These are phyloP conservation scores for Brachionus sp. DNA, from an alignment of 1,140 invertebrate genomes.

Conservation along the genomic window DNA sequence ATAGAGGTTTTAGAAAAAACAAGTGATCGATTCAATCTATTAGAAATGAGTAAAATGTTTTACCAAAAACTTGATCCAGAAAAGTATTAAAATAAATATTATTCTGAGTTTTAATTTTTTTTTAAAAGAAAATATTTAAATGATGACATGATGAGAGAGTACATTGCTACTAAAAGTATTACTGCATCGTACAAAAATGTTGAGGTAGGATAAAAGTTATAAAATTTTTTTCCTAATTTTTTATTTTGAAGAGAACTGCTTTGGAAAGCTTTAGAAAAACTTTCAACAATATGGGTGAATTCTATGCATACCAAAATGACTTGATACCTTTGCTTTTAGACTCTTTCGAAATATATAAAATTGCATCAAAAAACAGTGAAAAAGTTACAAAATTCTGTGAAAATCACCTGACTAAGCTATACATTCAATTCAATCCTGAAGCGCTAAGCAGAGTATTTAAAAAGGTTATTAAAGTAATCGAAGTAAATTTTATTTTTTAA, in stretches of 20 bases:
- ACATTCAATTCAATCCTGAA: slow-evolving; percentile 40
- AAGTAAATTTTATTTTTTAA: not conserved
- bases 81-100: not conserved
- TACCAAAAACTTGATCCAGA: slow-evolving; percentile 29
- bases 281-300: slow-evolving; percentile 27
- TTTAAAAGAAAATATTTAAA: slow-evolving; percentile 24
- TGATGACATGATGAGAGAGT: slow-evolving; percentile 2
- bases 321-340: slow-evolving; percentile 7
- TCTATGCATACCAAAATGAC: slow-evolving; percentile 33
- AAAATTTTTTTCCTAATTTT: not conserved
- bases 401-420: not conserved
- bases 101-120: not conserved
- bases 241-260: not conserved
- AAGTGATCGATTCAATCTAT: not conserved
- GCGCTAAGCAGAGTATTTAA: not conserved
- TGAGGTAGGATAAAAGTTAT: not conserved
- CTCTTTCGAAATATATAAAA: slow-evolving; percentile 15
- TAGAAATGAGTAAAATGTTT: slow-evolving; percentile 28
- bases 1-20: not conserved
- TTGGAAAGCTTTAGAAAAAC: slow-evolving; percentile 1
- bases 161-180: slow-evolving; percentile 3
- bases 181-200: not conserved
- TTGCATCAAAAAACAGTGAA: slow-evolving; percentile 19
- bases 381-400: slow-evolving; percentile 13
- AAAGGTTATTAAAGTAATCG: not conserved